Conservation (phyloP, 2,797 vertebrate species). For the Rousettus madagascariensis region DNA sequence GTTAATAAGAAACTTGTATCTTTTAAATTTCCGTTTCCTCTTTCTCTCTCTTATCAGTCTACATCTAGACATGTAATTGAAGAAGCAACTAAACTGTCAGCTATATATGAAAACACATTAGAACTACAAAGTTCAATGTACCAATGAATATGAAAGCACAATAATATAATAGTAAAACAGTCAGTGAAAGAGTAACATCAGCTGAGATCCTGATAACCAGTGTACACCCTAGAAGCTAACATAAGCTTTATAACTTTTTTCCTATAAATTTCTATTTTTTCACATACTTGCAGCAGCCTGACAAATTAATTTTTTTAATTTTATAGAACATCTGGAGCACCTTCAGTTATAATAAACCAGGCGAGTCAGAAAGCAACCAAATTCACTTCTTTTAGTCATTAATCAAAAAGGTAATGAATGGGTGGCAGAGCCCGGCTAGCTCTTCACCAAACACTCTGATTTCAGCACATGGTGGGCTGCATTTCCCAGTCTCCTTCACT, state of each 20-base stretch:
- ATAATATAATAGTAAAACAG: not conserved
- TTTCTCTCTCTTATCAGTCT: not conserved
- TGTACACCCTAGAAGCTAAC: not conserved
- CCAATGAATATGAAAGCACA: not conserved
- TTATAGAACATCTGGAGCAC: not conserved
- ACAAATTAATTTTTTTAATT: not conserved
- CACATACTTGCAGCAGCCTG: not conserved
- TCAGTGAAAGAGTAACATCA: not conserved
- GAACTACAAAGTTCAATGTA: not conserved
- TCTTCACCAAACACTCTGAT: not conserved
- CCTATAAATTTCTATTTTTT: not conserved
- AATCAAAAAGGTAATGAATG: not conserved
- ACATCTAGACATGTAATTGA: not conserved
- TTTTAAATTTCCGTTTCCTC: not conserved
- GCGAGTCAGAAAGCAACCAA: not conserved
- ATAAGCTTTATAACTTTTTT: not conserved
- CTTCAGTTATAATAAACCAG: not conserved
- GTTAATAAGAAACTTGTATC: not conserved
- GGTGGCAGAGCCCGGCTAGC: not conserved
- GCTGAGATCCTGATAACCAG: not conserved
- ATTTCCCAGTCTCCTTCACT: not conserved
- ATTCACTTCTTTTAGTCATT: not conserved
- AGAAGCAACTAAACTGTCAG: not conserved
- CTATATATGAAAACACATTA: not conserved
- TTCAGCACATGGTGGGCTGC: not conserved